Evolutionary conservation across 1,140 invertebrate species (phyloP).

Genomic region (Lordiphosa mommai): DNA sequence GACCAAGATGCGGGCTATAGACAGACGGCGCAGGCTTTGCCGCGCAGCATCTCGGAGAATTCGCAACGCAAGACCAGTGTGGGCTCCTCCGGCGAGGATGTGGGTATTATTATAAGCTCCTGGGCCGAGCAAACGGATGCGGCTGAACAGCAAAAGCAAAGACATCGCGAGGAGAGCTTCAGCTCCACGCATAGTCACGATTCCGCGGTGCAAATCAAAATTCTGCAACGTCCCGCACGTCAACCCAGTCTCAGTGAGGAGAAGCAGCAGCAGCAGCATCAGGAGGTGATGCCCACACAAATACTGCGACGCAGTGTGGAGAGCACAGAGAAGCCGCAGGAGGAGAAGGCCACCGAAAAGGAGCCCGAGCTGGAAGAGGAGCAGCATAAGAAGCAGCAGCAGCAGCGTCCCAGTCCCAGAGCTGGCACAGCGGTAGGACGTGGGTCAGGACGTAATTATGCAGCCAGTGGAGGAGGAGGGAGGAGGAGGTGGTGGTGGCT

Average conservation of each 20-base stretch:
- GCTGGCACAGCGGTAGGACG: conserved; percentile 55
- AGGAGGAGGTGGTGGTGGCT: conserved; percentile 41
- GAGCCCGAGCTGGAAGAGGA: conserved; percentile 21
- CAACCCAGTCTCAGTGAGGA: conserved; percentile 75
- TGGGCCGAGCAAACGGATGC: conserved; percentile 79
- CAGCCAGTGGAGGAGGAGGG: conserved; percentile 43
- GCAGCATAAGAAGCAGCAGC: conserved; percentile 26
- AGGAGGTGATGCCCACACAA: conserved; percentile 53
- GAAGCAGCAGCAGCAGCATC: conserved; percentile 11
- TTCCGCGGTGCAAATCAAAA: conserved; percentile 72
- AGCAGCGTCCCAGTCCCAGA: conserved; percentile 68
- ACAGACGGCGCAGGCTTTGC: conserved; percentile 51
- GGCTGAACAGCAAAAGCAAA: conserved; percentile 67
- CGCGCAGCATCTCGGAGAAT: conserved; percentile 77
- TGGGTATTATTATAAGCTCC: conserved; percentile 29
- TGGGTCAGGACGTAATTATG: conserved; percentile 30
- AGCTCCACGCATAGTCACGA: conserved; percentile 75
- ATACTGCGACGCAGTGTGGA: conserved; percentile 63
- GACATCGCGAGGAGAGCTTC: conserved; percentile 69
- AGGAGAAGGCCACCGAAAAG: conserved; percentile 37
- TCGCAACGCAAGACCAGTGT: conserved; percentile 78
- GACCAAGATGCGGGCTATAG: conserved; percentile 62
- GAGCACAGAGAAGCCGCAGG: conserved; percentile 27
- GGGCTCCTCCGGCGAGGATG: conserved; percentile 63
- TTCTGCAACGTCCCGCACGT: conserved; percentile 65